Percentiles rank a stretch among this genome's conserved stretches.
Evolutionary conservation across 2,113 vertebrate genomes (phyloP).

Genomic region (Helogale parvula): DNA sequence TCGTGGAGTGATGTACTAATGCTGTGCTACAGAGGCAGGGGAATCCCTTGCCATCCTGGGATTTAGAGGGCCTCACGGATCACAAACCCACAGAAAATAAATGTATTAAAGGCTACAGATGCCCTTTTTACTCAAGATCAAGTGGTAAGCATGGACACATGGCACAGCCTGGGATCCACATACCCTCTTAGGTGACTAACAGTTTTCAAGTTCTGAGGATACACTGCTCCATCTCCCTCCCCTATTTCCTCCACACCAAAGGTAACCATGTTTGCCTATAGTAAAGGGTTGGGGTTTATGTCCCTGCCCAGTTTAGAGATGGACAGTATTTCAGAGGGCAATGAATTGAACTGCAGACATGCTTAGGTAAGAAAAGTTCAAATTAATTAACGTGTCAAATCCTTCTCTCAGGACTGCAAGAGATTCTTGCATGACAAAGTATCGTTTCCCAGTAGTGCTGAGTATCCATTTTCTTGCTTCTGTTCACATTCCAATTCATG

Average conservation of each 20-base stretch:
- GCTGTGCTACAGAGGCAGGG: not conserved
- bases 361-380: constrained; percentile 59
- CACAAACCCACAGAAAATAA: not conserved
- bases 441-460: constrained; percentile 24
- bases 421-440: not conserved
- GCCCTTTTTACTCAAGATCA: not conserved
- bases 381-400: constrained; percentile 63
- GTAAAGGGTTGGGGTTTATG: not conserved
- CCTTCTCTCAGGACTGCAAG: not conserved
- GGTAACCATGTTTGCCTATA: not conserved
- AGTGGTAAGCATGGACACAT: not conserved
- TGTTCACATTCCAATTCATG: not conserved
- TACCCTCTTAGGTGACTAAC: not conserved
- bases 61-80: not conserved
- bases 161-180: not conserved
- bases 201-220: not conserved
- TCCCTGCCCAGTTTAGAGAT: not conserved
- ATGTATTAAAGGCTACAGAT: not conserved
- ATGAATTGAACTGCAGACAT: not conserved
- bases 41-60: not conserved
- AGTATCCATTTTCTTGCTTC: constrained; percentile 6
- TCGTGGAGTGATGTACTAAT: no score
- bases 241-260: not conserved
- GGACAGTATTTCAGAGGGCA: not conserved
- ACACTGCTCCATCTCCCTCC: not conserved